Base-by-base conservation (phyloP, 2,888 invertebrate genomes). In the Platynereis dumerilii region DNA sequence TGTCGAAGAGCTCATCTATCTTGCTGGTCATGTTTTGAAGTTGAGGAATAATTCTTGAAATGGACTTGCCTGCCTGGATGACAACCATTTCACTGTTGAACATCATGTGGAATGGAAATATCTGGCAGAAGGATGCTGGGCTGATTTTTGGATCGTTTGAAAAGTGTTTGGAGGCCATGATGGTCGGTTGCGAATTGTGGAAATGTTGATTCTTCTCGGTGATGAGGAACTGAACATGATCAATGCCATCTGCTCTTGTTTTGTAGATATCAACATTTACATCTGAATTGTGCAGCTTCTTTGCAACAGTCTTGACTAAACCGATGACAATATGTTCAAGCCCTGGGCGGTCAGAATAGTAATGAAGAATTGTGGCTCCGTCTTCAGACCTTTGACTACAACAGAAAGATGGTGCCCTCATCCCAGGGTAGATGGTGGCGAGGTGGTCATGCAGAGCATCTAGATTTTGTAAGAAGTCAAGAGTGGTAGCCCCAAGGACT, bases 21-120 rank as follows among this genome's bases (percentile, higher is more conserved):
- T 87, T 44, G 15, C 20, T 17, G 48, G 24, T n/a, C 2, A n/a
- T 82, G 29, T 70, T 64, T 5, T 87, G 87, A 53, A 89, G 88
- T 69, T 83, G 82, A 0, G 94, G 94, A 76, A 94, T 88, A 10
- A 95, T 90, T 68, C 95, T 89, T 10, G 92, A 89, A 56, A 95
- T 91, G 0, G 94, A 92, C 63, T 91, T 90, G 57, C 95, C 96
- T 5, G 93, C 92, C 85, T 95, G 94, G 24, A 93, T 89, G 74
- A 96, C 91, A 79, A 88, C 89, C 86, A 96, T 87, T 75, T 93
- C 89, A 17, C 92, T 89, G 81, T 96, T 91, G 80, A 97, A 96
- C 90, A 95, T 92, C 75, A 97, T 86, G 82, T 97, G 96, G 84
- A 96, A 96, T 0, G 96, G 96, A 81, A 96, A 96, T n/a, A 95